Evolutionary conservation across 2,113 vertebrate species (phyloP).

Genomic region (Menura novaehollandiae): DNA sequence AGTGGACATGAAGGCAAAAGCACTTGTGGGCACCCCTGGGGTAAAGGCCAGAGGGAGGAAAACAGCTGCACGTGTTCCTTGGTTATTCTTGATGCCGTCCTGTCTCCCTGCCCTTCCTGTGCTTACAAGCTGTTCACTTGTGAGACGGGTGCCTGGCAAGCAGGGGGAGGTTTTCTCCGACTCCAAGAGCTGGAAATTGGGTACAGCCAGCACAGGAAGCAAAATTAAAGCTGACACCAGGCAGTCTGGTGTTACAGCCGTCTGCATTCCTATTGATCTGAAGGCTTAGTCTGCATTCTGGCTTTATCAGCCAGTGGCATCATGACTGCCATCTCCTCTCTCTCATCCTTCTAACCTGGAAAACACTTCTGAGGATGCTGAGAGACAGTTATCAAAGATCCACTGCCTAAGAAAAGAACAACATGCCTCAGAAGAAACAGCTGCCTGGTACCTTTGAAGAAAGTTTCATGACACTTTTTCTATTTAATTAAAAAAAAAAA

Average conservation of each 20-base stretch:
- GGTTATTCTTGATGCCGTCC: not conserved
- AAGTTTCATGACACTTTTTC: conserved; percentile 52
- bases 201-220: not conserved
- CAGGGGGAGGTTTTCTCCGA: not conserved
- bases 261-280: conserved; percentile 56
- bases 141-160: not conserved
- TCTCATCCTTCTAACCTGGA: conserved; percentile 43
- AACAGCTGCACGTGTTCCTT: accelerated
- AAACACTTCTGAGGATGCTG: conserved; percentile 49
- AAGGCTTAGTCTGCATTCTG: conserved; percentile 54
- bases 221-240: conserved; percentile 52
- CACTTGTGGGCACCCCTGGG: not conserved
- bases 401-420: conserved; percentile 13
- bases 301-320: conserved; percentile 55
- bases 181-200: not conserved
- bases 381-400: conserved; percentile 42
- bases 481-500: conserved; percentile 48
- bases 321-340: not conserved
- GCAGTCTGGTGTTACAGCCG: conserved; percentile 43
- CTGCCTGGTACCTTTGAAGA: conserved; percentile 50
- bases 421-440: conserved; percentile 35
- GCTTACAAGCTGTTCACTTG: not conserved
- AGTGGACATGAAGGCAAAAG: not conserved
- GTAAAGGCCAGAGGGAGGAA: not conserved
- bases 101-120: not conserved